phyloP scores from a whole-genome alignment of 2,113 vertebrate genomes.

The Nycticryphes semicollaris region DNA sequence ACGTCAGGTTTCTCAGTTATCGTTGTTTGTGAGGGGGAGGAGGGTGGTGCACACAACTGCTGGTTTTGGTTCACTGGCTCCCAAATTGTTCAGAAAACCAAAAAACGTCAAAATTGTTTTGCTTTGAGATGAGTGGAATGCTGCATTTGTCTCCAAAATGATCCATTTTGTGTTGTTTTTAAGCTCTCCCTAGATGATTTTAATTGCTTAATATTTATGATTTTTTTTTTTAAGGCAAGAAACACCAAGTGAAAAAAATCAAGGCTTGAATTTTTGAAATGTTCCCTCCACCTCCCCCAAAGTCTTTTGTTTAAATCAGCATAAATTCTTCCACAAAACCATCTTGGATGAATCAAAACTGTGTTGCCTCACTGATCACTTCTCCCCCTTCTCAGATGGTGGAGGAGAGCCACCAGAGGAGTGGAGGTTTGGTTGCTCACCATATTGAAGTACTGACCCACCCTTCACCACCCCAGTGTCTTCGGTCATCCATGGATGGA shows the following conservation, averaged over 20 bases:
- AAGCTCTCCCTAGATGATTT: neutral
- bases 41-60: neutral
- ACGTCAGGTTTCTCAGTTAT: neutral
- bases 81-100: constrained; percentile 10
- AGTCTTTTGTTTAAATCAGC: neutral
- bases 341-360: neutral
- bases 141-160: neutral
- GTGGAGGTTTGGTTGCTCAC: neutral
- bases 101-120: constrained; percentile 21
- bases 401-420: neutral
- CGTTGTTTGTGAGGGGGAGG: neutral
- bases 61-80: neutral
- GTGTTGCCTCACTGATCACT: neutral
- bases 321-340: neutral
- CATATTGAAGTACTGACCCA: fast-evolving
- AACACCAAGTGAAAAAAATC: neutral
- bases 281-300: fast-evolving
- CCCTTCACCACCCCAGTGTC: neutral
- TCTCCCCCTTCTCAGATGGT: neutral
- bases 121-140: neutral
- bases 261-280: neutral
- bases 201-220: neutral
- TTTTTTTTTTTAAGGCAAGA: neutral
- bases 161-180: neutral
- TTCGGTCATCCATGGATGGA: neutral